Evolutionary conservation across 2,888 invertebrate genomes (phyloP).

Genomic region (Chalcosyrphus nemorum): DNA sequence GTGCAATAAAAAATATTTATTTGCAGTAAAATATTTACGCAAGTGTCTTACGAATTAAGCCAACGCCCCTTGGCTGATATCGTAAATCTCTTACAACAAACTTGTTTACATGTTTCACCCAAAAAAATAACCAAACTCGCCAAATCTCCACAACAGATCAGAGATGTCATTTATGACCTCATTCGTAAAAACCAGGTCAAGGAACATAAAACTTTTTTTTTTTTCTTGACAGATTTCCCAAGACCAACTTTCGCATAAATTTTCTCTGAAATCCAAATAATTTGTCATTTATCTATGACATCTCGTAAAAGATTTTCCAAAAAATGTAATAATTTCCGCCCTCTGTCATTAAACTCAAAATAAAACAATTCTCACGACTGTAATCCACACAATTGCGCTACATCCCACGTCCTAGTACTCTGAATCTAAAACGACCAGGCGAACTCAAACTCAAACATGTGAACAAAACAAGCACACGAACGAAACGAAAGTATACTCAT

Average conservation of each 20-base stretch:
- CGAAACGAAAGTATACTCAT: no score
- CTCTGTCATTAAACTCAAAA: neutral
- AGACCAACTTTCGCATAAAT: neutral
- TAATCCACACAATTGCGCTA: conserved; percentile 45
- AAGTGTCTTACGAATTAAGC: neutral
- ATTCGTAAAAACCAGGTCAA: conserved; percentile 29
- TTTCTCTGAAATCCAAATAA: neutral
- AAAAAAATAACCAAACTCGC: neutral
- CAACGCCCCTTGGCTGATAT: neutral
- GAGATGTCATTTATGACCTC: neutral
- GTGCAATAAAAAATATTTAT: neutral
- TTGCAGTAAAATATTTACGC: neutral
- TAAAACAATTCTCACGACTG: conserved; percentile 48
- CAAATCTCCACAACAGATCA: neutral
- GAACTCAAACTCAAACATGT: conserved; percentile 32
- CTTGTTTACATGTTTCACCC: neutral
- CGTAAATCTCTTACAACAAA: neutral
- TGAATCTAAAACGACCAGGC: conserved; percentile 33
- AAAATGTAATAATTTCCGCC: neutral
- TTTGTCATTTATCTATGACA: conserved; percentile 6
- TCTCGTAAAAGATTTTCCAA: neutral
- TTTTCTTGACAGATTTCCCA: neutral
- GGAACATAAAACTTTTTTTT: neutral
- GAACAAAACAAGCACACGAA: conserved; percentile 21
- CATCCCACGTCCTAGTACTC: conserved; percentile 65